Percentiles rank a stretch among this genome's conserved stretches.
Evolutionary conservation across 2,113 vertebrate genomes (phyloP).

Genomic region (Hystrix brachyura): DNA sequence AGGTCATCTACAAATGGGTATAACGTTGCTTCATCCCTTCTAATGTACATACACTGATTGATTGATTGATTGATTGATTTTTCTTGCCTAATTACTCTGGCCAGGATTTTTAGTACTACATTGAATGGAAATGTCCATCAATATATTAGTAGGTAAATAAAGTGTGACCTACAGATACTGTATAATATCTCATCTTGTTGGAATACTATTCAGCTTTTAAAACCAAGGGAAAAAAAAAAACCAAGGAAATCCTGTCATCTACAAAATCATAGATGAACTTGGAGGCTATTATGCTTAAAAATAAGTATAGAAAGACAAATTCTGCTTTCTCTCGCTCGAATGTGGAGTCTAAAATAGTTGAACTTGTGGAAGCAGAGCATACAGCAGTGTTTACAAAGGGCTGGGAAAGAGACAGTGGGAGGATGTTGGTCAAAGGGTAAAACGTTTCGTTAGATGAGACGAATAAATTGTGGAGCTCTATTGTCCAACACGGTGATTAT

Average conservation of each 20-base stretch:
- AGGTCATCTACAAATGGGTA: background rate
- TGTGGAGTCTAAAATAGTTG: background rate
- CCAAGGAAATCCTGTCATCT: background rate
- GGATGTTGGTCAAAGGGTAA: background rate
- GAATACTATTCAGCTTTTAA: background rate
- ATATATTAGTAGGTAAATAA: background rate
- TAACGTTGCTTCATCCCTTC: too few species aligned
- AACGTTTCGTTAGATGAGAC: background rate
- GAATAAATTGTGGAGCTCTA: background rate
- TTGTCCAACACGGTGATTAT: background rate
- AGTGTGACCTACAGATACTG: background rate
- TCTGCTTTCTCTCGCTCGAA: background rate
- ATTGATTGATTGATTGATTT: background rate
- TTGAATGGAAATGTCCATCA: background rate
- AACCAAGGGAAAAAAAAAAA: background rate
- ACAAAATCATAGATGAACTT: background rate
- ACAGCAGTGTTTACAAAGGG: background rate
- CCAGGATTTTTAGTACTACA: background rate
- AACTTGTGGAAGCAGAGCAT: background rate
- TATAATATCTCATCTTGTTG: background rate
- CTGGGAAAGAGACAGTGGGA: fast-evolving
- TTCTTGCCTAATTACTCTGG: background rate
- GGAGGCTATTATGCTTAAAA: background rate
- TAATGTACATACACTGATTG: background rate
- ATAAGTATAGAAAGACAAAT: background rate